A percentile compares a stretch with the other conserved stretches of the same genome.
These are phyloP conservation scores for Sinella curviseta DNA, from an alignment of 1,140 invertebrate genomes.

Conservation along the genomic window DNA sequence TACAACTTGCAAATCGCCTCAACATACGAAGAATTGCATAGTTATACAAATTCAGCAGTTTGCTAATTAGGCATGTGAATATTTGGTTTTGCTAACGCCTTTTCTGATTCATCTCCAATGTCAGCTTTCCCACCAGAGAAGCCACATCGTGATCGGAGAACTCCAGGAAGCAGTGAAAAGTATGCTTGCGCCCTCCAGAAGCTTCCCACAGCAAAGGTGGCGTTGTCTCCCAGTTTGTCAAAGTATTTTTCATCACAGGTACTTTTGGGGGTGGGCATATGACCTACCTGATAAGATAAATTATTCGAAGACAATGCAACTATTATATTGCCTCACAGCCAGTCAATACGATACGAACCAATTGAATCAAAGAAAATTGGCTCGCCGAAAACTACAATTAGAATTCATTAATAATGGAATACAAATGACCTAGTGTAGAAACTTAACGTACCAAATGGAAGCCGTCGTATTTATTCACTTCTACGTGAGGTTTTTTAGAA, in stretches of 20 bases:
- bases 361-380: neutral
- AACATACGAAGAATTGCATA: too few species aligned
- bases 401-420: too few species aligned
- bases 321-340: too few species aligned
- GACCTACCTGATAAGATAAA: neutral
- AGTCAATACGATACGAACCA: too few species aligned
- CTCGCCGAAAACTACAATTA: neutral
- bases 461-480: neutral
- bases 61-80: neutral
- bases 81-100: neutral
- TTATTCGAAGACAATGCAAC: too few species aligned
- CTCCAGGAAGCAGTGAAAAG: slow-evolving; percentile 79
- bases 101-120: neutral
- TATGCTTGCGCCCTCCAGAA: slow-evolving; percentile 91
- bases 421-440: neutral
- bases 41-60: neutral
- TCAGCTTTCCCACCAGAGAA: slow-evolving; percentile 79
- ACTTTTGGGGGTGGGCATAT: neutral
- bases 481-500: neutral
- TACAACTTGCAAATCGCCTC: neutral
- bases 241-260: neutral
- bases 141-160: slow-evolving; percentile 84
- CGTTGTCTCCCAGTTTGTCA: slow-evolving; percentile 55
- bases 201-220: slow-evolving; percentile 92
- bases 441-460: neutral